Conservation (phyloP, 2,888 invertebrate species). For the Ganaspis brasiliensis region DNA sequence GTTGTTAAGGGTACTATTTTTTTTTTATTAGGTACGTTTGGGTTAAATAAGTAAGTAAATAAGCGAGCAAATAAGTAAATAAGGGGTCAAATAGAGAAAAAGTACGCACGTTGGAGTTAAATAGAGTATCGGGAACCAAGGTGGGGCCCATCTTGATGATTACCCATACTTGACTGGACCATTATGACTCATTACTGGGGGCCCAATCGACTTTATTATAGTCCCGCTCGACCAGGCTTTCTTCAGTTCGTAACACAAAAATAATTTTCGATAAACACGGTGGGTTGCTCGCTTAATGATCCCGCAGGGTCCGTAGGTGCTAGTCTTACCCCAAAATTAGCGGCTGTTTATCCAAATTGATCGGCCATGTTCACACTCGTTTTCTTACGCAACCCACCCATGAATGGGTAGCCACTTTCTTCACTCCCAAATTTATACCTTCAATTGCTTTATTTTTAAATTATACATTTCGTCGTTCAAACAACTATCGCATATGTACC, state of each 20-base stretch:
- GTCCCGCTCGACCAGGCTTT: constrained; percentile 59
- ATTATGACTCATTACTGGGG: constrained; percentile 79
- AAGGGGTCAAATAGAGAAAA: constrained; percentile 61
- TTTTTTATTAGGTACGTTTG: constrained; percentile 10
- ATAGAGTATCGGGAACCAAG: constrained; percentile 52
- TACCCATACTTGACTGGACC: constrained; percentile 78
- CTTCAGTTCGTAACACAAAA: constrained; percentile 63
- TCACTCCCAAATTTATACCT: constrained; percentile 5
- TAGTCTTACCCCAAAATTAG: constrained; percentile 73
- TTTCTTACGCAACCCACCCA: constrained; percentile 63
- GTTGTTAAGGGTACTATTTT: constrained; percentile 24
- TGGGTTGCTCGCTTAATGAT: constrained; percentile 57
- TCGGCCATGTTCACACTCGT: constrained; percentile 77
- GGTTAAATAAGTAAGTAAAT: constrained; percentile 53
- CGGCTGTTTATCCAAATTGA: constrained; percentile 78
- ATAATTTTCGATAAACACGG: constrained; percentile 73
- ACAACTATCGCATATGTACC: constrained; percentile 30
- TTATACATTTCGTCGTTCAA: not conserved
- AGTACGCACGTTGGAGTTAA: constrained; percentile 52
- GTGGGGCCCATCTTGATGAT: constrained; percentile 73
- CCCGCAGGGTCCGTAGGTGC: constrained; percentile 63
- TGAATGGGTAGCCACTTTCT: constrained; percentile 31
- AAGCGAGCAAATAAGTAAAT: constrained; percentile 72
- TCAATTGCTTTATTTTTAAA: constrained; percentile 24
- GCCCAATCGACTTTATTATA: constrained; percentile 77